Base-by-base conservation (phyloP, 2,113 vertebrate species). In the Bos taurus region DNA sequence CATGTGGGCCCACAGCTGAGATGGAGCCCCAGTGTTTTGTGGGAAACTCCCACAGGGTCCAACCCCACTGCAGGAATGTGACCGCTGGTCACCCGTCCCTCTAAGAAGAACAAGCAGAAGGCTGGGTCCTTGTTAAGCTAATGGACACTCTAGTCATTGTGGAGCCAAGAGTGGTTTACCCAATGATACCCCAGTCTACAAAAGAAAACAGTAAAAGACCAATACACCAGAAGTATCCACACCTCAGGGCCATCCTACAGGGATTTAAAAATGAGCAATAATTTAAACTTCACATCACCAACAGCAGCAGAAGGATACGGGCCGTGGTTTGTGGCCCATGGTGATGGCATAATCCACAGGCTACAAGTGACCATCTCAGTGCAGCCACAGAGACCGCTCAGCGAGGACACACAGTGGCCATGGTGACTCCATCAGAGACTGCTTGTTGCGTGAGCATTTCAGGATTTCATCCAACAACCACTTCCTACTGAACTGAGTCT, bases 321-420 rank as follows among this genome's bases (percentile, higher is more conserved):
- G 43, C 16, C 0, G 15, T 28, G 46, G 15, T 52, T 54, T 59
- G 16, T 83, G 52, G 40, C 43, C 8, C 71, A 15, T 23, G 43
- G n/a, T 82, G 67, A 21, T 54, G 56, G 48, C 36, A 33, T 56
- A n/a, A n/a, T 12, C 7, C 7, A 3, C 40, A 11, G n/a, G n/a
- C 5, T 93, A 5, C 25, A 91, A 56, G 25, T 5, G 36, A 12
- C 21, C 0, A 0, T 40, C 17, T 28, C 28, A 57, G 26, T 1
- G 7, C 15, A 50, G 84, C 23, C 11, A 17, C 2, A 21, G 40
- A 67, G 15, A 64, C 17, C 3, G 3, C 60, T 64, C 0, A 0
- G 12, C 0, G 3, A 52, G 33, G 15, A 7, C 15, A 30, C 81
- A 23, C 5, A 40, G n/a, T 0, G 2, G 23, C 50, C 52, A 78